A percentile compares a stretch with the other conserved stretches of the same genome.
Evolutionary conservation across 2,797 vertebrate species (phyloP).

Genomic region (Sebastes trivittatus): DNA sequence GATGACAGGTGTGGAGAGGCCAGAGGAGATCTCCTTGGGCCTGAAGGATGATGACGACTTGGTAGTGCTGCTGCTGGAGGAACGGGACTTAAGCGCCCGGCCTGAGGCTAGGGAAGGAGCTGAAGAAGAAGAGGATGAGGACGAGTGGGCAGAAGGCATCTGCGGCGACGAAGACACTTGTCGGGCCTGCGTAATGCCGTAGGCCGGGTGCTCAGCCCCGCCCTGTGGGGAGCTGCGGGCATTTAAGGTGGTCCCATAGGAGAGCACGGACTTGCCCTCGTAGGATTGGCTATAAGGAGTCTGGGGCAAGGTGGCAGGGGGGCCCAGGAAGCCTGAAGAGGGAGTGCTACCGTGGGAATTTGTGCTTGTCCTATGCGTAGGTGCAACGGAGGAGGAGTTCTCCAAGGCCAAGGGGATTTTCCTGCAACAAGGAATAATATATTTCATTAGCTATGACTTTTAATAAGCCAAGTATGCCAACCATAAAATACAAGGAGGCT

Average conservation of each 20-base stretch:
- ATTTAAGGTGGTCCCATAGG: slow-evolving; percentile 94
- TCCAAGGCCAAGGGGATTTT: slow-evolving; percentile 95
- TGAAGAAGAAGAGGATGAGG: slow-evolving; percentile 84
- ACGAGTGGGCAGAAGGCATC: slow-evolving; percentile 95
- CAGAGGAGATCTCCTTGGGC: slow-evolving; percentile 78
- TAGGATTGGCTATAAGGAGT: slow-evolving; percentile 89
- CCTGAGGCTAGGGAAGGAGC: slow-evolving; percentile 91
- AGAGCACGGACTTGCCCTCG: slow-evolving; percentile 87
- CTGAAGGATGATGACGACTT: slow-evolving; percentile 88
- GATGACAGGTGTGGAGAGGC: slow-evolving; percentile 76
- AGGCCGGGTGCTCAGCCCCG: slow-evolving; percentile 89
- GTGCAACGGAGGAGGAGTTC: slow-evolving; percentile 83
- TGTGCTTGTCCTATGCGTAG: slow-evolving; percentile 90
- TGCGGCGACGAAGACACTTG: slow-evolving; percentile 97
- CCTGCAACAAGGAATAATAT: slow-evolving; percentile 71
- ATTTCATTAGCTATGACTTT: neutral
- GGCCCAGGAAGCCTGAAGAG: slow-evolving; percentile 86
- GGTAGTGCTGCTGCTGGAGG: slow-evolving; percentile 86
- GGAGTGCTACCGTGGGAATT: slow-evolving; percentile 86
- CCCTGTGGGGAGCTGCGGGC: slow-evolving; percentile 89
- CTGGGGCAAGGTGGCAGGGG: slow-evolving; percentile 84
- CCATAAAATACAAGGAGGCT: neutral
- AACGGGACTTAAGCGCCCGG: slow-evolving; percentile 95
- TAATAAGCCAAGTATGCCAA: neutral
- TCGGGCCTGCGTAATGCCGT: slow-evolving; percentile 93